Conservation (phyloP, 1,140 invertebrate genomes). For the Aradophagus sp. region DNA sequence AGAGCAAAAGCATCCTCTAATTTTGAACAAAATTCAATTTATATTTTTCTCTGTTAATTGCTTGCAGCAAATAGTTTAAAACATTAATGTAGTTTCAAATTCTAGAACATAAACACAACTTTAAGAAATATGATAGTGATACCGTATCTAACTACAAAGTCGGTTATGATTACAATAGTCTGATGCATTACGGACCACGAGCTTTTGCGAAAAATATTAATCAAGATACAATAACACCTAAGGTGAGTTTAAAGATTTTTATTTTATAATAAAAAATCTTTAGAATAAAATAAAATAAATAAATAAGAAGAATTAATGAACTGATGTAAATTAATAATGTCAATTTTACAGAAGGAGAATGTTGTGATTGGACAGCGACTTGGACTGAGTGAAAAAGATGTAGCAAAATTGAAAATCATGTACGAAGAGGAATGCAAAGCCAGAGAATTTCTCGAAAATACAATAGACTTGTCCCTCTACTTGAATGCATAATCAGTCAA, state of each 20-base stretch:
- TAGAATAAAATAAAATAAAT: too few relatives aligned
- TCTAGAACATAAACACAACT: slow-evolving; percentile 77
- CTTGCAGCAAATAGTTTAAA: too few relatives aligned
- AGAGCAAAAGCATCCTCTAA: too few relatives aligned
- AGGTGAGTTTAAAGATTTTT: slow-evolving; percentile 65
- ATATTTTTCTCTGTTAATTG: too few relatives aligned
- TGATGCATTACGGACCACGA: slow-evolving; percentile 83
- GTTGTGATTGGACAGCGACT: slow-evolving; percentile 78
- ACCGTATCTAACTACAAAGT: slow-evolving; percentile 79
- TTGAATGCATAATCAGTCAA: too few relatives aligned
- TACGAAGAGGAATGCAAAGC: slow-evolving; percentile 75
- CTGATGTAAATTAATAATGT: too few relatives aligned
- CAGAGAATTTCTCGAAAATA: slow-evolving; percentile 45
- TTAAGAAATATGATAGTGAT: slow-evolving; percentile 80
- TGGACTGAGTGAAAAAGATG: slow-evolving; percentile 80
- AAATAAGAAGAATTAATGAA: too few relatives aligned
- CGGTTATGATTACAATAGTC: slow-evolving; percentile 81
- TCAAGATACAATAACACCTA: slow-evolving; percentile 78
- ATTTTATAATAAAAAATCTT: too few relatives aligned
- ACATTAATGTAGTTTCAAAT: too few relatives aligned
- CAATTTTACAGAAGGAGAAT: slow-evolving; percentile 43
- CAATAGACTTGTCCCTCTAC: slow-evolving; percentile 1
- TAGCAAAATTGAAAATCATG: slow-evolving; percentile 80
- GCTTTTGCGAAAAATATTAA: slow-evolving; percentile 80
- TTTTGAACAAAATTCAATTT: too few relatives aligned